Evolutionary conservation across 2,113 vertebrate species (phyloP), one percentile per base, ranked within the genome.

Genomic region (Hippolais icterina): DNA sequence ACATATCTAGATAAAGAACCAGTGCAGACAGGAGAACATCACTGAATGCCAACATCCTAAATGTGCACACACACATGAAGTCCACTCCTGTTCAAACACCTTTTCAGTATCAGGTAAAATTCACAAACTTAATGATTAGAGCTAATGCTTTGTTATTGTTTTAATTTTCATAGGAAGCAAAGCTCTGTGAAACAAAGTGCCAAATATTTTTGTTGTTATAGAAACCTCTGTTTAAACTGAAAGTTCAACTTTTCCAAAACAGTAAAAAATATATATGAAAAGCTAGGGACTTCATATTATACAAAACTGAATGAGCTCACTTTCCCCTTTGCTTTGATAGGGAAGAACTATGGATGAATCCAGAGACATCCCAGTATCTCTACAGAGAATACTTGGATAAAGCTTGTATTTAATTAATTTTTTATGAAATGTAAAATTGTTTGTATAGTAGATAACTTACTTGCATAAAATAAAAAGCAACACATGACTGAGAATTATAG

Each of bases 141-240:
- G 22, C 42, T 63, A 53, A 86, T 27, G 42, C 11, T 88, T 78
- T 68, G 52, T 90, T 59, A 64, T 14, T 72, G 29, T 50, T 93
- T 74, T 78, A 41, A 87, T 95, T 61, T 77, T 71, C 49, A 39
- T 6, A 39, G 66, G 85, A 90, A 86, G 90, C 46, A 96, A 95
- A 88, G 54, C 49, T 94, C 52, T 44, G 16, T 11, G 60, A 95
- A 72, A 82, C 27, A 15, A 91, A 84, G 77, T 44, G 76, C 72
- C 89, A 96, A 92, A 91, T 89, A 91, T 87, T 92, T 92, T 64
- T 78, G 89, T 92, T 89, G 89, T 86, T 89, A 93, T 94, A 80
- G 95, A 90, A 97, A 97, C 94, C 49, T 59, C 71, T 54, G 60
- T 66, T 86, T 76, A 77, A 95, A 93, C 66, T 69, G 37, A 77